Conservation (phyloP, 1,140 invertebrate genomes). For the Oppia nitens region DNA sequence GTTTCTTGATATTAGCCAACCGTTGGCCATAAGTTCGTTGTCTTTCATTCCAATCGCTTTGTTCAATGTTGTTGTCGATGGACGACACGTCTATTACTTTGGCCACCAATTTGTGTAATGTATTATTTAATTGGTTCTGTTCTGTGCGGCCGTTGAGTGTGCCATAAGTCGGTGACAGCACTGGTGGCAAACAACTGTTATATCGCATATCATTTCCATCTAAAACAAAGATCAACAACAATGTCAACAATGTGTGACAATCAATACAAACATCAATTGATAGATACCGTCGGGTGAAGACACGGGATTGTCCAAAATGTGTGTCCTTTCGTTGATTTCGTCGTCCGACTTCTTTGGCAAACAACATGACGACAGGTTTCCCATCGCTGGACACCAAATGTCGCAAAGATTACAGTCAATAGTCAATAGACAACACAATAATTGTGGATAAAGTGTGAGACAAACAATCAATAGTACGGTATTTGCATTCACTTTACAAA, state of each 20-base stretch:
- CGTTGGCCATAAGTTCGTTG: not conserved
- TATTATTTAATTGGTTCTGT: not conserved
- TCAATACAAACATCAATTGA: not conserved
- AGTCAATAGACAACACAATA: no score
- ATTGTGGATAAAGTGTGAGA: no score
- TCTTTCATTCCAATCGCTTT: not conserved
- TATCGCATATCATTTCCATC: not conserved
- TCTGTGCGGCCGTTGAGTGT: not conserved
- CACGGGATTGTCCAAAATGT: not conserved
- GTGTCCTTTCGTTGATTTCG: not conserved
- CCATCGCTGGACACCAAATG: not conserved
- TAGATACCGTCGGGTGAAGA: not conserved
- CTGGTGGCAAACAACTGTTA: not conserved
- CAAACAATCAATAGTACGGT: no score
- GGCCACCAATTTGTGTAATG: not conserved
- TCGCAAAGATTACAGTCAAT: no score
- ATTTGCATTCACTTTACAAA: no score
- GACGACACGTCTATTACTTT: not conserved
- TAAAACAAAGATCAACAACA: not conserved
- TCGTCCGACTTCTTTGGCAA: not conserved
- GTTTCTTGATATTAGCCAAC: not conserved
- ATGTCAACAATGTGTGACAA: not conserved
- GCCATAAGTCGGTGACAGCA: not conserved
- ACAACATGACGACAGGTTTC: not conserved
- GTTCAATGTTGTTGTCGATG: not conserved